Base-by-base conservation (phyloP, 2,888 invertebrate genomes). In the Hemistola chrysoprasaria region DNA sequence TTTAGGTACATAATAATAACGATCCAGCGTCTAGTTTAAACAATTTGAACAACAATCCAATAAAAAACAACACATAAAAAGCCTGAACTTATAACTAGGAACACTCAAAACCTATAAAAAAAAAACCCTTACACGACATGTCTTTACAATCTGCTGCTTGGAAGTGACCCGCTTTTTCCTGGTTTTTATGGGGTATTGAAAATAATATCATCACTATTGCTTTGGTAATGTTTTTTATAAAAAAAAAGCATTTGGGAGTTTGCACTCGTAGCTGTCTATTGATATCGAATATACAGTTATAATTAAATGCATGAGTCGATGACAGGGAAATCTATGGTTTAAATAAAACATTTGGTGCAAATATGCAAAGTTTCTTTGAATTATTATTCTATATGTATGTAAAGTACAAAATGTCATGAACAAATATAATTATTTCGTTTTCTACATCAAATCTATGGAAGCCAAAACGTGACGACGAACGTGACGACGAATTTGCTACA, bases 131-230 rank as follows among this genome's bases (percentile, higher is more conserved):
- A 71, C 52, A 56, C n/a, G n/a, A n/a, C 63, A 78, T 87, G 87
- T 87, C 87, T 87, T 87, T 87, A 80, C 78, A 69, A 69, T 54
- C 65, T 87, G 87, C 86, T 86, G 86, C 87, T 82, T 68, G 56
- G 46, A 65, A 68, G 52, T 70, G 70, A 65, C 62, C 53, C 62
- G 60, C 62, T 49, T 56, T 50, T 38, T 50, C 43, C 51, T 33
- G 39, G 34, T 36, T 47, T 34, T 37, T 23, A 5, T 29, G 35
- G 31, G 25, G 26, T 27, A 7, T 22, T 27, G 10, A 30, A 40
- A 28, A 33, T 41, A 38, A 38, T 26, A 59, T 54, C 53, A 50
- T 54, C 53, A 50, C 50, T 51, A 53, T 58, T 56, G 65, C 69
- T 72, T 75, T 71, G 74, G 73, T 68, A 59, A 46, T 52, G 36